Evolutionary conservation across 2,888 invertebrate genomes (phyloP).

Genomic region (Piscicola geometra): DNA sequence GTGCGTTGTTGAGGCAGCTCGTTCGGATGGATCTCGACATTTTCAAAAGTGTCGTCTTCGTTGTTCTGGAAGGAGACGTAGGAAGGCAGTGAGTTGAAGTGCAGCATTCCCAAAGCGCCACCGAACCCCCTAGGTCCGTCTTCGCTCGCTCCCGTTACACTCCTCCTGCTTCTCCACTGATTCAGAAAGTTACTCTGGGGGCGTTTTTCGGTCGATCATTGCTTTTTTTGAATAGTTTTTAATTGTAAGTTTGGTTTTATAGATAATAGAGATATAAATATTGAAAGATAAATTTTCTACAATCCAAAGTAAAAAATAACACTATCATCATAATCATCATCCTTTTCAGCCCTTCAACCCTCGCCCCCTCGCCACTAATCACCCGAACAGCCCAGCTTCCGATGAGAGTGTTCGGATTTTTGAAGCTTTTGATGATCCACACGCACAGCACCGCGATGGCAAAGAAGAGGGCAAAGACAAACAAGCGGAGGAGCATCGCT

Average conservation of each 20-base stretch:
- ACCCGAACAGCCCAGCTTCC: slow-evolving; percentile 31
- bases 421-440: not conserved
- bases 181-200: not conserved
- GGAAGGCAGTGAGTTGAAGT: not conserved
- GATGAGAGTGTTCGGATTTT: slow-evolving; percentile 16
- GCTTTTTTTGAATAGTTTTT: too few relatives aligned
- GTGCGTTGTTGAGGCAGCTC: not conserved
- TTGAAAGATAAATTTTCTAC: too few relatives aligned
- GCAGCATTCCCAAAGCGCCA: not conserved
- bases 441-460: not conserved
- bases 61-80: not conserved
- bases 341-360: too few relatives aligned
- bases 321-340: too few relatives aligned
- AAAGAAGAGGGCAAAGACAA: not conserved
- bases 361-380: too few relatives aligned
- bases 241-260: too few relatives aligned
- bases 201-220: too few relatives aligned
- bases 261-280: too few relatives aligned
- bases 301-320: too few relatives aligned
- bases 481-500: not conserved
- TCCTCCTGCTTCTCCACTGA: not conserved
- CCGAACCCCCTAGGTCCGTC: too few relatives aligned
- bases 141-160: not conserved
- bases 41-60: not conserved
- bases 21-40: too few relatives aligned